Percentiles rank a stretch among this genome's conserved stretches.
phyloP scores from a whole-genome alignment of 1,140 invertebrate species.

The Leptoteleia sp. region DNA sequence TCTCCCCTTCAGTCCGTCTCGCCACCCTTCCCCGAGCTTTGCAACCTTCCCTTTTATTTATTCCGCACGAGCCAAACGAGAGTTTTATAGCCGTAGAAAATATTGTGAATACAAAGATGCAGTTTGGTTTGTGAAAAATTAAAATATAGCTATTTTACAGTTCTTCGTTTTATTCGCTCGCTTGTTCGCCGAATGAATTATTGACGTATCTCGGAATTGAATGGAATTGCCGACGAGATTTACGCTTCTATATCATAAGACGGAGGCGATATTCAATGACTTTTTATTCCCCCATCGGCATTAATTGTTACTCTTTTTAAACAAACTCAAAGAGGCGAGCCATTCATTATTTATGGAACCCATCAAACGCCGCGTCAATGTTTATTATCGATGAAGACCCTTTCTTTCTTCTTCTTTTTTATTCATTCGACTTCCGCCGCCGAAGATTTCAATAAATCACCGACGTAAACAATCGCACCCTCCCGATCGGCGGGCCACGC shows the following conservation, averaged over 20 bases:
- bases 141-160: conserved; percentile 54
- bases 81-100: conserved; percentile 50
- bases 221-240: conserved; percentile 30
- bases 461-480: conserved; percentile 1
- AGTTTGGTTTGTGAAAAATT: conserved; percentile 57
- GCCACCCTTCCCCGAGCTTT: conserved; percentile 24
- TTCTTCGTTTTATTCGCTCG: conserved; percentile 38
- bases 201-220: too few relatives aligned
- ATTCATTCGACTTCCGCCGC: background rate
- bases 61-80: conserved; percentile 49
- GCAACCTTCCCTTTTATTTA: conserved; percentile 52
- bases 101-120: conserved; percentile 49
- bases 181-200: conserved; percentile 44
- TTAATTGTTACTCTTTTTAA: conserved; percentile 41
- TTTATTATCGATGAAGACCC: conserved; percentile 1
- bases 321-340: conserved; percentile 11
- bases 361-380: conserved; percentile 3
- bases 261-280: conserved; percentile 28
- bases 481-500: background rate
- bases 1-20: conserved; percentile 28
- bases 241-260: conserved; percentile 41
- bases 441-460: conserved; percentile 20
- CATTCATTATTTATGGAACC: conserved; percentile 16
- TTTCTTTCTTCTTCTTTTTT: background rate
- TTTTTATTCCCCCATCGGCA: conserved; percentile 14